phyloP scores from a whole-genome alignment of 2,113 vertebrate species.

The Neomonachus schauinslandi region DNA sequence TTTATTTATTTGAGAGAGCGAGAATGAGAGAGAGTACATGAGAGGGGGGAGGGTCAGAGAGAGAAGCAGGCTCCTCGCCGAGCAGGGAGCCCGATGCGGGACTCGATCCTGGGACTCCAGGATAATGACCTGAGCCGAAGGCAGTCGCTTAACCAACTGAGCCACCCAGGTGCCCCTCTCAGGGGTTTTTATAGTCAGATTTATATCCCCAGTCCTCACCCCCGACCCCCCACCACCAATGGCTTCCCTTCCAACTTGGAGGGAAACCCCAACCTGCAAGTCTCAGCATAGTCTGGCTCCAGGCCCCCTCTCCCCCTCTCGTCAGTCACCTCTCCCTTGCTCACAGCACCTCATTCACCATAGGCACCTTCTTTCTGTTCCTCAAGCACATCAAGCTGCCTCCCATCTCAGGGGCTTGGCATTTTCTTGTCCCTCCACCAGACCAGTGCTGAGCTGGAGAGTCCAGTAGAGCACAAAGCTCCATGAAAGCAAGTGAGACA shows the following conservation, averaged over 20 bases:
- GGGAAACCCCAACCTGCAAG: neutral
- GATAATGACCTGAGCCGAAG: too few relatives aligned
- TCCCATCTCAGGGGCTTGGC: neutral
- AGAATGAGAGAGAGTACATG: too few relatives aligned
- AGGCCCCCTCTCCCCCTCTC: neutral
- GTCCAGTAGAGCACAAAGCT: neutral
- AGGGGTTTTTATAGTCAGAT: neutral
- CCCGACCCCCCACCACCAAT: neutral
- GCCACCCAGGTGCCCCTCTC: too few relatives aligned
- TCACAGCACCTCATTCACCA: neutral
- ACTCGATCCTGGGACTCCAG: too few relatives aligned
- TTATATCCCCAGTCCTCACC: neutral
- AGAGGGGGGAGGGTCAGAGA: too few relatives aligned
- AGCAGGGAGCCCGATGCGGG: too few relatives aligned
- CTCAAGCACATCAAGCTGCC: neutral
- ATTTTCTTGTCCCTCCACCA: neutral
- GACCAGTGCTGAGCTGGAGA: neutral
- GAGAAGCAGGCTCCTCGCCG: too few relatives aligned
- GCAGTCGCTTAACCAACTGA: too few relatives aligned
- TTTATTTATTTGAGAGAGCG: too few relatives aligned
- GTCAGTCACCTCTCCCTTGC: rapidly evolving
- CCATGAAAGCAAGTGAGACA: neutral
- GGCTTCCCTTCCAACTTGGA: neutral
- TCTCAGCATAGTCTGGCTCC: neutral
- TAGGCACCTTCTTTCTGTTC: neutral